Percentiles rank a stretch among this genome's conserved stretches.
These are phyloP conservation scores for Argopecten irradians DNA, from an alignment of 1,140 invertebrate species.

Conservation along the genomic window DNA sequence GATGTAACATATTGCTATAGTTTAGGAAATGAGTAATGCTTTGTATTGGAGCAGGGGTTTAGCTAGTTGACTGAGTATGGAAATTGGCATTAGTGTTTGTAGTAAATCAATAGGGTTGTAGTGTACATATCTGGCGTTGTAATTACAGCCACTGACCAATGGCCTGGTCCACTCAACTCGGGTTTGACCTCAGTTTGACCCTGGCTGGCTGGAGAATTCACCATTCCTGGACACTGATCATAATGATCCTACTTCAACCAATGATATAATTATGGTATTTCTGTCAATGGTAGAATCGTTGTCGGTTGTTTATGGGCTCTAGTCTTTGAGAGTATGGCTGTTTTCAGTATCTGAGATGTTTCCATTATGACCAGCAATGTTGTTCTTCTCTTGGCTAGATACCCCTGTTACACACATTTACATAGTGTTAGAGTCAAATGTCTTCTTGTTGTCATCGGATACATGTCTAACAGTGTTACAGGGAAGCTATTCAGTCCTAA, in stretches of 20 bases:
- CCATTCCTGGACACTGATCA: not conserved
- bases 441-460: not conserved
- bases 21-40: not conserved
- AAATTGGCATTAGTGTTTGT: not conserved
- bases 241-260: not conserved
- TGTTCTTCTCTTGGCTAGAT: not conserved
- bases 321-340: not conserved
- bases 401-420: not conserved
- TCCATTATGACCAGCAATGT: not conserved
- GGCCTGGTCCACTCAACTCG: not conserved
- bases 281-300: not conserved
- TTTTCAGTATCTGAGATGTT: not conserved
- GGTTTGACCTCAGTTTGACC: not conserved
- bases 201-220: not conserved
- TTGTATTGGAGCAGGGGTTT: not conserved
- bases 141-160: not conserved
- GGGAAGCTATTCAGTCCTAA: not conserved
- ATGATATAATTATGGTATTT: constrained; percentile 11
- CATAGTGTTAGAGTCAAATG: not conserved
- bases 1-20: not conserved
- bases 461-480: not conserved
- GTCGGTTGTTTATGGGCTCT: not conserved
- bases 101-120: not conserved
- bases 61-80: not conserved
- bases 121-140: not conserved